phyloP scores from a whole-genome alignment of 2,888 invertebrate genomes.

The Geotrupes spiniger region DNA sequence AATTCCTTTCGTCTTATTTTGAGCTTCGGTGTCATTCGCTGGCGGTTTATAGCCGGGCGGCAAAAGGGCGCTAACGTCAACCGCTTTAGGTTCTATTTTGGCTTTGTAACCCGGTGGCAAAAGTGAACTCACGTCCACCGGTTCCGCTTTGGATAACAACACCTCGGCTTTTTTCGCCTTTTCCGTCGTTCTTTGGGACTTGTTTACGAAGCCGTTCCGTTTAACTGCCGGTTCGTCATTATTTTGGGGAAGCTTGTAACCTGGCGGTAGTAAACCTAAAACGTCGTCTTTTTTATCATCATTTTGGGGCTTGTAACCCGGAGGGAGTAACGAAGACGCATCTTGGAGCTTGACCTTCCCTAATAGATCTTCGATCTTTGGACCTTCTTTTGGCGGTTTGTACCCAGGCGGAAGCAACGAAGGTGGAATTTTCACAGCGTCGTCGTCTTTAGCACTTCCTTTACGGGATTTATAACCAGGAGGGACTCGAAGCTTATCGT shows the following conservation, averaged over 20 bases:
- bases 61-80: slow-evolving; percentile 46
- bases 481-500: too few relatives aligned
- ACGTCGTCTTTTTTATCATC: slow-evolving; percentile 39
- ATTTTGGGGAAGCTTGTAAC: slow-evolving; percentile 46
- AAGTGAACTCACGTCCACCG: slow-evolving; percentile 55
- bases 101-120: slow-evolving; percentile 63
- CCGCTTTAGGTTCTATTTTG: slow-evolving; percentile 45
- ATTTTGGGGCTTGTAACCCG: slow-evolving; percentile 28
- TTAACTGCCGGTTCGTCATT: background rate
- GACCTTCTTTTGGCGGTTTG: too few relatives aligned
- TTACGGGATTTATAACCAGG: too few relatives aligned
- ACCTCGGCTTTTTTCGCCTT: background rate
- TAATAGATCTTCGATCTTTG: slow-evolving; percentile 1
- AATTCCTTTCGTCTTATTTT: slow-evolving; percentile 4
- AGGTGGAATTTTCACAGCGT: too few relatives aligned
- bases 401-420: background rate
- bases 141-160: slow-evolving; percentile 46
- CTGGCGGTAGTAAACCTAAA: slow-evolving; percentile 17
- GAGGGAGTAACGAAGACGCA: slow-evolving; percentile 43
- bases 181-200: background rate
- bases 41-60: slow-evolving; percentile 51
- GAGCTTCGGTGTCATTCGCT: background rate
- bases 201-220: too few relatives aligned
- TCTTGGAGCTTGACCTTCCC: slow-evolving; percentile 20
- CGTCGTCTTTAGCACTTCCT: too few relatives aligned